Conservation (phyloP, 1,140 invertebrate species). For the Andrena cerasifolii region DNA sequence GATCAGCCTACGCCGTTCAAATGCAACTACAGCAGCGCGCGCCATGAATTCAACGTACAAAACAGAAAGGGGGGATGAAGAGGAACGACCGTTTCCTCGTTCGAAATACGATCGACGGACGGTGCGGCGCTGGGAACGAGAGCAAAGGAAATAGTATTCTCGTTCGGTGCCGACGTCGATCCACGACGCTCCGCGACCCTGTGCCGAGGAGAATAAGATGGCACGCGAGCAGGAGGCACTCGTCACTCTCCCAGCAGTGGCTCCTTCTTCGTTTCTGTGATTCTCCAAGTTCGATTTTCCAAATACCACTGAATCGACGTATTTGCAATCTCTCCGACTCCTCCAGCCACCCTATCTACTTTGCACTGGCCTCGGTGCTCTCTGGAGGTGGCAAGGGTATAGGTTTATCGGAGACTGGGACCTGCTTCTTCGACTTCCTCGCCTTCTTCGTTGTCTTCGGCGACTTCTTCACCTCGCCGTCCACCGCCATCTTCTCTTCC, state of each 20-base stretch:
- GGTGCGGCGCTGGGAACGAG: neutral
- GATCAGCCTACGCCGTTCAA: neutral
- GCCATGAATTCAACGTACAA: neutral
- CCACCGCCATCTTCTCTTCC: conserved; percentile 49
- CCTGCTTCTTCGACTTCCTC: conserved; percentile 74
- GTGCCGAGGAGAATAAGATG: neutral
- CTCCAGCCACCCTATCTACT: conserved; percentile 5
- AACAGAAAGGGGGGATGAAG: no score
- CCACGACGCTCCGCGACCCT: conserved; percentile 27
- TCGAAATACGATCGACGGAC: no score
- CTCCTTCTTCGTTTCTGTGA: neutral
- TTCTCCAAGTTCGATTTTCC: neutral
- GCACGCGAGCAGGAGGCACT: neutral
- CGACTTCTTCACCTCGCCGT: conserved; percentile 16
- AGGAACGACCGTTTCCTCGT: neutral
- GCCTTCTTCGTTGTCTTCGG: conserved; percentile 70
- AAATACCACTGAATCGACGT: neutral
- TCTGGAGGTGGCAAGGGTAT: conserved; percentile 73
- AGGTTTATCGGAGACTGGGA: conserved; percentile 72
- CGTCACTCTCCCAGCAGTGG: neutral
- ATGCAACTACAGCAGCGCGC: conserved; percentile 9
- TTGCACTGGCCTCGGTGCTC: neutral
- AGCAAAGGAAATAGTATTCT: neutral
- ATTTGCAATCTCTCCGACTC: neutral
- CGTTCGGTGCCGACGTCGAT: conserved; percentile 28